Conservation (phyloP, 2,797 vertebrate species). For the Brachymystax lenok region DNA sequence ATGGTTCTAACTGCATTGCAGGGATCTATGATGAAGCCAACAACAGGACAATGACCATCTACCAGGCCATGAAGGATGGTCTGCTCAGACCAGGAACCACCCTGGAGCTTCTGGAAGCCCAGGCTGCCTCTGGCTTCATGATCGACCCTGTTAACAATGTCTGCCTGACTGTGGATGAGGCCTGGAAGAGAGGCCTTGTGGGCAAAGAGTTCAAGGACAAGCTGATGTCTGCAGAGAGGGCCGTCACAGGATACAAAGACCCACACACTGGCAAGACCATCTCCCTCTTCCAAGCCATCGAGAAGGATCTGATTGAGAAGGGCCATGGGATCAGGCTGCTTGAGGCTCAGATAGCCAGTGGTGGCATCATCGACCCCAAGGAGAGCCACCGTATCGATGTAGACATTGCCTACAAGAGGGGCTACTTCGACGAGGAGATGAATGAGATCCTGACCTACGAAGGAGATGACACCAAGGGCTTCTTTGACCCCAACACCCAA, state of each 20-base stretch:
- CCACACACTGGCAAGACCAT: constrained; percentile 89
- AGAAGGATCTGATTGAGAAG: constrained; percentile 93
- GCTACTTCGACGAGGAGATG: constrained; percentile 92
- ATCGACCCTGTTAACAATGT: constrained; percentile 94
- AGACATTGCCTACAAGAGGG: constrained; percentile 87
- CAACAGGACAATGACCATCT: constrained; percentile 87
- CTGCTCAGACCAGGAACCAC: constrained; percentile 93
- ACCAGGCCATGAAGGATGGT: constrained; percentile 94
- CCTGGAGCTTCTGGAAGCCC: constrained; percentile 94
- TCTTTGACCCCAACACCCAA: constrained; percentile 98
- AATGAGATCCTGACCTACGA: constrained; percentile 92
- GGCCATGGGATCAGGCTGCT: constrained; percentile 94
- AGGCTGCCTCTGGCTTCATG: constrained; percentile 95
- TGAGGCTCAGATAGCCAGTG: constrained; percentile 97
- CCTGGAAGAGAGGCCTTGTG: constrained; percentile 84
- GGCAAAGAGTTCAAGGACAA: constrained; percentile 95
- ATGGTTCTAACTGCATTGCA: constrained; percentile 92
- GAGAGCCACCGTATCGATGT: constrained; percentile 93
- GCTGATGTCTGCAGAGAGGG: constrained; percentile 92
- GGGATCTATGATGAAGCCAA: constrained; percentile 93
- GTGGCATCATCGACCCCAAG: constrained; percentile 96
- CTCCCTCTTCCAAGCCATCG: constrained; percentile 97
- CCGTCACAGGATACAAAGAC: constrained; percentile 94
- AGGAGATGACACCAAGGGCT: constrained; percentile 95
- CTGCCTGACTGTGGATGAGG: constrained; percentile 90